Conservation (phyloP, 2,113 vertebrate genomes). For the Onychorhynchus coronatus region DNA sequence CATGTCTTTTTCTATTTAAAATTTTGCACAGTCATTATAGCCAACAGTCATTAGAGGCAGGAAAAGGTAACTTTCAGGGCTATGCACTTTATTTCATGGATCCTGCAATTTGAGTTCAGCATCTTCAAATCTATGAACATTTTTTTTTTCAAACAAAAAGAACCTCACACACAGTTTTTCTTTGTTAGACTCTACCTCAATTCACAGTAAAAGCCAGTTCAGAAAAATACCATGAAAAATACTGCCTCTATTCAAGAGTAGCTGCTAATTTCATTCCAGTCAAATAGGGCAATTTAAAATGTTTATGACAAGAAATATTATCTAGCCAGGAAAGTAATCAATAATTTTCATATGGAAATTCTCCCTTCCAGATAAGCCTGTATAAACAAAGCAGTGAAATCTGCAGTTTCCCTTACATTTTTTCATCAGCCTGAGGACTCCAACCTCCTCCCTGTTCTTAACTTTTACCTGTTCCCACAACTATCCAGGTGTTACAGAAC, state of each 20-base stretch:
- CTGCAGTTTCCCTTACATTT: not conserved
- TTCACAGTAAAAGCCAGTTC: not conserved
- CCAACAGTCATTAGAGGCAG: not conserved
- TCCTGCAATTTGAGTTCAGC: not conserved
- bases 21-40: not conserved
- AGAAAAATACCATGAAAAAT: not conserved
- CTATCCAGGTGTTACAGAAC: not conserved
- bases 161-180: fast-evolving
- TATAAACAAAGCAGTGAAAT: not conserved
- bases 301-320: not conserved
- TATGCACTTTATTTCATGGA: not conserved
- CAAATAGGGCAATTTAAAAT: not conserved
- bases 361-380: not conserved
- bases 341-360: not conserved
- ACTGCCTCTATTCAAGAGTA: not conserved
- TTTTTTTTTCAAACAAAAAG: not conserved
- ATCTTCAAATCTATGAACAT: not conserved
- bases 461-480: not conserved
- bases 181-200: not conserved
- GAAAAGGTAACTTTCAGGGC: not conserved
- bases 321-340: not conserved
- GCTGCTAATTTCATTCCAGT: not conserved
- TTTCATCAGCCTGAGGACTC: not conserved
- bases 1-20: not conserved
- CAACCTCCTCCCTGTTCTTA: not conserved